Conservation (phyloP, 2,797 vertebrate genomes). For the Microchirus variegatus region DNA sequence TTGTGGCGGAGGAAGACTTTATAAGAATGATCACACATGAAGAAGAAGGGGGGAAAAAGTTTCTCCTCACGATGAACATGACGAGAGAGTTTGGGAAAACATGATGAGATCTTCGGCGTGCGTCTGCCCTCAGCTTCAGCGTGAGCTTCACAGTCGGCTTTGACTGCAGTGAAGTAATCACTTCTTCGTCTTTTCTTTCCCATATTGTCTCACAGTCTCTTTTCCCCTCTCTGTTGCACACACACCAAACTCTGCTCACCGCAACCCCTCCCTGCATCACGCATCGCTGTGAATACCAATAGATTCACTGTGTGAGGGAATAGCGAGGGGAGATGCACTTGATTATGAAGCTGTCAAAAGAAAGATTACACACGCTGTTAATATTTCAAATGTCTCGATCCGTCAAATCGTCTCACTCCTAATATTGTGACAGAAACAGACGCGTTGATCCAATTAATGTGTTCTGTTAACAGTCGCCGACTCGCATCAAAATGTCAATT, state of each 20-base stretch:
- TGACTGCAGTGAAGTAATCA: slow-evolving; percentile 55
- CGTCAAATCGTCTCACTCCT: no score
- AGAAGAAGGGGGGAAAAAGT: slow-evolving; percentile 32
- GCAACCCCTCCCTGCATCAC: slow-evolving; percentile 19
- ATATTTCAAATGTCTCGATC: no score
- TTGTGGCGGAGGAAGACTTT: slow-evolving; percentile 58
- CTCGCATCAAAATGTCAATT: slow-evolving; percentile 56
- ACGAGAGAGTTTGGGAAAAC: slow-evolving; percentile 64
- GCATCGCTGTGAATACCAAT: slow-evolving; percentile 51
- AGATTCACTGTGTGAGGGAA: slow-evolving; percentile 45
- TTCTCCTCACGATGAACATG: slow-evolving; percentile 49
- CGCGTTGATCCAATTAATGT: no score
- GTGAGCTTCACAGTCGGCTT: slow-evolving; percentile 42
- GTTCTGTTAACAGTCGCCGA: slow-evolving; percentile 37
- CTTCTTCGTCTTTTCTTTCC: slow-evolving; percentile 25
- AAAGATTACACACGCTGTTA: slow-evolving; percentile 3
- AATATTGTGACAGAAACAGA: no score
- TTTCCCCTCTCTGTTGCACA: slow-evolving; percentile 15
- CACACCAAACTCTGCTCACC: slow-evolving; percentile 42
- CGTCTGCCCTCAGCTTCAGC: slow-evolving; percentile 48
- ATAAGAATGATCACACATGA: slow-evolving; percentile 38
- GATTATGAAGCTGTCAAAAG: slow-evolving; percentile 36
- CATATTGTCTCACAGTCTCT: slow-evolving; percentile 7
- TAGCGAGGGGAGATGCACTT: slow-evolving; percentile 31
- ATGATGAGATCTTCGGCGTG: slow-evolving; percentile 56